Conservation (phyloP, 2,888 invertebrate species). For the Eupithecia tripunctaria region DNA sequence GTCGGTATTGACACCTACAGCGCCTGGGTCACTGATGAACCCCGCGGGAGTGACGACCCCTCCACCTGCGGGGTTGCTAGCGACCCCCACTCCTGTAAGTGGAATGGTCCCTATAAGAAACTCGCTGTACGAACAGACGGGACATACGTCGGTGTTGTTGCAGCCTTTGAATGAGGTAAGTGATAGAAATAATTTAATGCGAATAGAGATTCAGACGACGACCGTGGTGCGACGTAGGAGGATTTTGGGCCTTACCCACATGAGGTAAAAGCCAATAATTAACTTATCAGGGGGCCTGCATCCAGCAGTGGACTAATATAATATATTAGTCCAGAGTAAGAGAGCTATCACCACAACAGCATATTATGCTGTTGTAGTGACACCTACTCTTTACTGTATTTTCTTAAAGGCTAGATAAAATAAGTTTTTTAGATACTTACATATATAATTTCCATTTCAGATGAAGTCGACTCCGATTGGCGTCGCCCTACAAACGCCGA, state of each 20-base stretch:
- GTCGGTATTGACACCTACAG: not conserved
- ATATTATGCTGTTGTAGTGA: too few species aligned
- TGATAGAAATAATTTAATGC: not conserved
- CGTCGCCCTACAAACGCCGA: constrained; percentile 72
- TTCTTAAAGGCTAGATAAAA: too few species aligned
- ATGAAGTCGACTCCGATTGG: constrained; percentile 88
- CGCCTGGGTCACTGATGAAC: not conserved
- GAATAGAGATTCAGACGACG: not conserved
- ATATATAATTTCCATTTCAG: constrained; percentile 69
- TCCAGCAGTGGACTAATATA: too few species aligned
- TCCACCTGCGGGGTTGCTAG: not conserved
- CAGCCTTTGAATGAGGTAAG: constrained; percentile 78
- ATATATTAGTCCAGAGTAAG: too few species aligned
- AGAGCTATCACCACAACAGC: too few species aligned
- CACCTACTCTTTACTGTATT: too few species aligned
- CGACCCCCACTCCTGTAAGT: constrained; percentile 62
- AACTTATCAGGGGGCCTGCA: too few species aligned
- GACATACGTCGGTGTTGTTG: constrained; percentile 71
- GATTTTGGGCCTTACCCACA: too few species aligned
- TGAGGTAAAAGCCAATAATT: too few species aligned
- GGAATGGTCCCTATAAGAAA: constrained; percentile 79
- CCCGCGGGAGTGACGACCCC: not conserved
- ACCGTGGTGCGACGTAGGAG: too few species aligned
- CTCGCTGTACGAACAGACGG: constrained; percentile 72
- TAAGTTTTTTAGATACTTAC: too few species aligned